Evolutionary conservation across 2,113 vertebrate species (phyloP).

Genomic region (Ictalurus punctatus): DNA sequence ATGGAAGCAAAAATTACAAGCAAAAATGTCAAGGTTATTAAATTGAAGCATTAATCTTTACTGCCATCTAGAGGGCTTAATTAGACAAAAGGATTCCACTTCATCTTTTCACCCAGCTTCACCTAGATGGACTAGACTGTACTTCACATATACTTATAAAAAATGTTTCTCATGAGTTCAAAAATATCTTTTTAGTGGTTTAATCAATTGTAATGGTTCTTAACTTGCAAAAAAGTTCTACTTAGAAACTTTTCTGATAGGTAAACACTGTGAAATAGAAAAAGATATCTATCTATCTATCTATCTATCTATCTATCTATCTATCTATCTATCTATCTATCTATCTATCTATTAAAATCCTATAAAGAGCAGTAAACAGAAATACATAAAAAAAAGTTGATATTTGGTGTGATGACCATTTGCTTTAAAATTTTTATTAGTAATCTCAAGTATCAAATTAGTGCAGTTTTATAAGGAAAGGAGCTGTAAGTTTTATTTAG

Average conservation of each 20-base stretch:
- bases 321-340: too few relatives aligned
- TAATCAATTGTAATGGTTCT: neutral
- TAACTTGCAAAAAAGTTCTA: neutral
- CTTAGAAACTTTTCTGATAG: neutral
- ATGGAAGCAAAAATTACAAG: neutral
- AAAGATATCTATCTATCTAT: too few relatives aligned
- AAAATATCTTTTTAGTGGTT: neutral
- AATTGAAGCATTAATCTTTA: slow-evolving; percentile 5
- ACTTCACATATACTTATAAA: neutral
- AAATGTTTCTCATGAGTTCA: neutral
- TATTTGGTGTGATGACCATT: too few relatives aligned
- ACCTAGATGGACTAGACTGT: neutral
- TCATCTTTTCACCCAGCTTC: neutral
- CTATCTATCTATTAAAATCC: too few relatives aligned
- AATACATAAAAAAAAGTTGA: too few relatives aligned
- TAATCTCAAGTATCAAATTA: too few relatives aligned
- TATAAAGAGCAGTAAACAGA: too few relatives aligned
- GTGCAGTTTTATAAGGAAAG: too few relatives aligned
- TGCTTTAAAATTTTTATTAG: too few relatives aligned
- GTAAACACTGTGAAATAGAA: neutral
- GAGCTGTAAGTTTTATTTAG: too few relatives aligned
- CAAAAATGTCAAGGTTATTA: neutral
- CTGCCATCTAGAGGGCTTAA: slow-evolving; percentile 35
- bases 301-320: too few relatives aligned
- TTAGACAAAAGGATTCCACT: neutral